phyloP scores from a whole-genome alignment of 2,888 invertebrate genomes.

The Plagodis dolabraria region DNA sequence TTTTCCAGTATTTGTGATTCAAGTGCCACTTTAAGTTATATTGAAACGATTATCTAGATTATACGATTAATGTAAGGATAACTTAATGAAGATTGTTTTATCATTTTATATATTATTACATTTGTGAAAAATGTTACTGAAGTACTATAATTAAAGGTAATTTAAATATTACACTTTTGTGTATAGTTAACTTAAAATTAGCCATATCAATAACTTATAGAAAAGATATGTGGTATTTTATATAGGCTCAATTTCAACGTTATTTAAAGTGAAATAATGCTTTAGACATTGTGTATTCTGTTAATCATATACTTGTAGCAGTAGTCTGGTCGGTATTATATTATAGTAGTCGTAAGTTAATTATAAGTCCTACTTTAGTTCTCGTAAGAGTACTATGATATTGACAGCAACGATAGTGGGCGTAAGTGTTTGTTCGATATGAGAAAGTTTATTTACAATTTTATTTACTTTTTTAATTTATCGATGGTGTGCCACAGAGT shows the following conservation, averaged over 20 bases:
- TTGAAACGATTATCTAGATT: slow-evolving; percentile 86
- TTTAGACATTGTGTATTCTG: slow-evolving; percentile 79
- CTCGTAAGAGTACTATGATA: slow-evolving; percentile 80
- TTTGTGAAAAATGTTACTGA: slow-evolving; percentile 84
- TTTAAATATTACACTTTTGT: slow-evolving; percentile 85
- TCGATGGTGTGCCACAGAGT: slow-evolving; percentile 85
- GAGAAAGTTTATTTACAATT: slow-evolving; percentile 82
- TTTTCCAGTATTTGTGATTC: slow-evolving; percentile 91
- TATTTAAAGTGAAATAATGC: slow-evolving; percentile 85
- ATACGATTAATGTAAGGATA: slow-evolving; percentile 85
- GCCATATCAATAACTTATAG: slow-evolving; percentile 86
- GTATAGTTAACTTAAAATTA: slow-evolving; percentile 86
- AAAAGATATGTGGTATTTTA: slow-evolving; percentile 85
- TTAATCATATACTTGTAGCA: slow-evolving; percentile 84
- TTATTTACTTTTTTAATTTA: slow-evolving; percentile 83
- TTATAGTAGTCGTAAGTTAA: slow-evolving; percentile 71
- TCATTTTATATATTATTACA: slow-evolving; percentile 86
- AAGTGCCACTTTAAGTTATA: slow-evolving; percentile 91
- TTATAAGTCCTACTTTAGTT: slow-evolving; percentile 74
- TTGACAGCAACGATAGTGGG: slow-evolving; percentile 82
- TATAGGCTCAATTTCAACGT: slow-evolving; percentile 85
- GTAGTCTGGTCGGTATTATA: slow-evolving; percentile 83
- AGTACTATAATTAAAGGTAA: slow-evolving; percentile 84
- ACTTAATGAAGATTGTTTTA: slow-evolving; percentile 86
- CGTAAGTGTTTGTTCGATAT: slow-evolving; percentile 82